Evolutionary conservation across 1,140 invertebrate genomes (phyloP).

Genomic region (Atta texana): DNA sequence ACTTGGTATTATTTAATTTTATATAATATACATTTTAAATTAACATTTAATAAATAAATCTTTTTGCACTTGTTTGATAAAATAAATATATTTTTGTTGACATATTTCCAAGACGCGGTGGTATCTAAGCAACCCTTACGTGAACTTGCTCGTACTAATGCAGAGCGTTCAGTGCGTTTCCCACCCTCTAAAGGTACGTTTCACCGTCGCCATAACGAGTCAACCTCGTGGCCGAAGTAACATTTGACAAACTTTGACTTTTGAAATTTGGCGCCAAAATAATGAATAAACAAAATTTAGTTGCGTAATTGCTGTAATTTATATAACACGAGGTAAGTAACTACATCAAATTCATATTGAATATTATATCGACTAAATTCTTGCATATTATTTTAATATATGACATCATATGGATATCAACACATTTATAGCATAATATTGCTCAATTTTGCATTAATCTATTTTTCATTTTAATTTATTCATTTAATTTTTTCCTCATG

Average conservation of each 20-base stretch:
- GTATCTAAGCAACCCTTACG: conserved; percentile 82
- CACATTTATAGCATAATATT: background rate
- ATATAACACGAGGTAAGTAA: conserved; percentile 42
- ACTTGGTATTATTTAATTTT: conserved; percentile 7
- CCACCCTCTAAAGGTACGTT: conserved; percentile 76
- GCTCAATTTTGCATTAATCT: too few species aligned
- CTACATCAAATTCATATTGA: background rate
- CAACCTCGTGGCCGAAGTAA: conserved; percentile 70
- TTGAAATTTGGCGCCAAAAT: conserved; percentile 68
- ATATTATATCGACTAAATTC: conserved; percentile 28
- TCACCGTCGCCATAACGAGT: conserved; percentile 68
- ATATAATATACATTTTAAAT: background rate
- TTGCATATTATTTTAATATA: background rate
- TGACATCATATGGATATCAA: background rate
- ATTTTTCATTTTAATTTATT: background rate
- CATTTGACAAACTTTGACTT: conserved; percentile 61
- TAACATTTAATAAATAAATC: background rate
- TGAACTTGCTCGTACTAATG: conserved; percentile 75
- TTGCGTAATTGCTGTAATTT: conserved; percentile 4
- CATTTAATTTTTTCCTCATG: background rate
- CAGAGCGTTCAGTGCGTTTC: conserved; percentile 78
- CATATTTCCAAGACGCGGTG: conserved; percentile 77
- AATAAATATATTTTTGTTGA: conserved; percentile 45
- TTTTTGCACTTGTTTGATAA: conserved; percentile 1
- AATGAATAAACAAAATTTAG: conserved; percentile 10